Evolutionary conservation across 2,888 invertebrate species (phyloP), one percentile per base, ranked within the genome.

Genomic region (Netelia fuscicornis): DNA sequence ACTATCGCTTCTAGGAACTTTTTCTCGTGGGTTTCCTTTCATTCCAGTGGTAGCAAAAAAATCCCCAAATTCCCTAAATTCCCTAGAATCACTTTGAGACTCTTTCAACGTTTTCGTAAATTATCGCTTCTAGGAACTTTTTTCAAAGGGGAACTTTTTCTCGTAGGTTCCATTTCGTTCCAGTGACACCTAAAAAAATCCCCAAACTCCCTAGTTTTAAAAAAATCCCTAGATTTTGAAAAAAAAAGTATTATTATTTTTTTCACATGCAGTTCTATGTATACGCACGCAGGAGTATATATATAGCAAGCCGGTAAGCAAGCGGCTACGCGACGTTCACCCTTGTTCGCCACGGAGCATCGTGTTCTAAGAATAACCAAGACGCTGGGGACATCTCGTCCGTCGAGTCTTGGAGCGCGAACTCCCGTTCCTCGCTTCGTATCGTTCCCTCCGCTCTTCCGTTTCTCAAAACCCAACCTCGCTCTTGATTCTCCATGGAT

Each of bases 291-390:
- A 13, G 2, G 13, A 48, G n/a, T 71, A 20, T 71, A 71, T 64
- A 54, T 68, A 78, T 67, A 74, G 30, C 48, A 75, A 37, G 30
- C 13, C 67, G 58, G 65, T 56, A 64, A 48, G 75, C 70, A 25
- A 72, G 17, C 64, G 76, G 37, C 76, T 67, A 80, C 92, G 92
- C 91, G 88, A 92, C 37, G 88, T 92, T 92, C 92, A 92, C 92
- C 92, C 92, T 92, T 90, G 89, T 89, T 89, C 87, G 78, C 88
- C 84, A 86, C 84, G 88, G 90, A 91, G 92, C 92, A 92, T 90
- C 90, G 74, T 75, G 83, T 81, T 84, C 85, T 89, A 88, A 89
- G 86, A 88, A 89, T 89, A 90, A 77, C 83, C 86, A 83, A 84
- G 78, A 87, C 76, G 81, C 67, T 25, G 76, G 48, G 74, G 77